Evolutionary conservation across 2,797 vertebrate species (phyloP), one percentile per base, ranked within the genome.

Genomic region (Pangasius larnaudii): DNA sequence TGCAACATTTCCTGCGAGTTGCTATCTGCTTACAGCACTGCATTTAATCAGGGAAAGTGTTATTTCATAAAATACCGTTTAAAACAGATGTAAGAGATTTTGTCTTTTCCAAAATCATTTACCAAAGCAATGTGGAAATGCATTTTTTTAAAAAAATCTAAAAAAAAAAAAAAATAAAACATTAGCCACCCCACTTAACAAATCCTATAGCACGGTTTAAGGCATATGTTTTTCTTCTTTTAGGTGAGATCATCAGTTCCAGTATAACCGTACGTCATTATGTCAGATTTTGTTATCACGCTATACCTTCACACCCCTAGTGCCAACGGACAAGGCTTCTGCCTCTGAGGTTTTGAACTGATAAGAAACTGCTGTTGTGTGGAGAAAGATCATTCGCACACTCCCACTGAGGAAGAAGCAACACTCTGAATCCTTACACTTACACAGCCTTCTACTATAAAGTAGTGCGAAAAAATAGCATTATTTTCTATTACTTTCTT

Each of bases 331-430:
- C 82, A 88, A 88, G 58, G 85, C 5, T 39, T 89, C 67, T 63
- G 88, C 85, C 86, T 81, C 82, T 83, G 84, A 89, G 58, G 89
- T 93, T 92, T 94, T 90, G 93, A 91, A 91, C 84, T 86, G 85
- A 92, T 90, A 90, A 87, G 84, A 51, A 67, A 27, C 53, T 61
- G 56, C 58, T 16, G 36, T 16, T 39, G 56, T 59, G 56, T 80
- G 53, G 56, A 27, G 16, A 53, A 56, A 33, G 16, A 33, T 79
- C 3, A 30, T 49, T 61, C 33, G 61, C 74, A 80, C 56, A n/a
- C 61, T 69, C 81, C 80, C n/a, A 61, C 65, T 63, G 42, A 36
- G 36, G 74, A 18, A 46, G 53, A 18, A 42, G 33, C 30, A 53
- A 27, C 30, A 46, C 36, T 36, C 4, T 39, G 58, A 56, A 71